Evolutionary conservation across 2,113 vertebrate genomes (phyloP).

Genomic region (Agelaius tricolor): DNA sequence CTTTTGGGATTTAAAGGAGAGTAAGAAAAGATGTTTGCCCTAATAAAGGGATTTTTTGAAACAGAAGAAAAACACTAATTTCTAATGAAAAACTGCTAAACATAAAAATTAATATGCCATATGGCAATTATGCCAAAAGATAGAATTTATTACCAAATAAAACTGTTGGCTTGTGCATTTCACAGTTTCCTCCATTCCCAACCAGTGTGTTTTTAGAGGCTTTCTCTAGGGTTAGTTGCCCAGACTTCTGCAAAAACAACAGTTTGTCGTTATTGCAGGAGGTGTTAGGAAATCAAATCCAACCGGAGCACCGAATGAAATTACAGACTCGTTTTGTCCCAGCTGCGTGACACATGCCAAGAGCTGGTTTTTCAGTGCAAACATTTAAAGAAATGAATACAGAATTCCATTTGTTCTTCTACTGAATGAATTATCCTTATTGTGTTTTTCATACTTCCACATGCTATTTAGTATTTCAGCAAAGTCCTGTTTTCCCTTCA

Average conservation of each 20-base stretch:
- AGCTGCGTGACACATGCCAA: slow-evolving; percentile 27
- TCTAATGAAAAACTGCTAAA: slow-evolving; percentile 53
- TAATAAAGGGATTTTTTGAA: neutral
- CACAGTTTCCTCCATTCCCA: slow-evolving; percentile 64
- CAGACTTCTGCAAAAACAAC: slow-evolving; percentile 55
- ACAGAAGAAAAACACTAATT: slow-evolving; percentile 17
- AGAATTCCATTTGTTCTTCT: slow-evolving; percentile 17
- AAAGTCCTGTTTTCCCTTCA: neutral
- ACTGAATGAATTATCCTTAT: neutral
- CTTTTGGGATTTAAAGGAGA: neutral
- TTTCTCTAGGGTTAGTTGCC: slow-evolving; percentile 64
- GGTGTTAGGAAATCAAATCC: slow-evolving; percentile 61
- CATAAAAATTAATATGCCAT: slow-evolving; percentile 19
- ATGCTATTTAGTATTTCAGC: neutral
- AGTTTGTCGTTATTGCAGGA: slow-evolving; percentile 50
- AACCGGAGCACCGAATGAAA: slow-evolving; percentile 36
- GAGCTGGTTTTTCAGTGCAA: slow-evolving; percentile 20
- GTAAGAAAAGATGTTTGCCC: neutral
- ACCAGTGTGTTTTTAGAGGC: slow-evolving; percentile 49
- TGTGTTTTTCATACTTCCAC: neutral
- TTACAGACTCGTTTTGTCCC: slow-evolving; percentile 17
- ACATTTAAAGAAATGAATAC: slow-evolving; percentile 39
- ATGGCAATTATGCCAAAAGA: slow-evolving; percentile 67
- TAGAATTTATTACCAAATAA: slow-evolving; percentile 73
- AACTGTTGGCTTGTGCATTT: slow-evolving; percentile 69